Conservation (phyloP, 2,888 invertebrate genomes). For the Sialis lutaria region DNA sequence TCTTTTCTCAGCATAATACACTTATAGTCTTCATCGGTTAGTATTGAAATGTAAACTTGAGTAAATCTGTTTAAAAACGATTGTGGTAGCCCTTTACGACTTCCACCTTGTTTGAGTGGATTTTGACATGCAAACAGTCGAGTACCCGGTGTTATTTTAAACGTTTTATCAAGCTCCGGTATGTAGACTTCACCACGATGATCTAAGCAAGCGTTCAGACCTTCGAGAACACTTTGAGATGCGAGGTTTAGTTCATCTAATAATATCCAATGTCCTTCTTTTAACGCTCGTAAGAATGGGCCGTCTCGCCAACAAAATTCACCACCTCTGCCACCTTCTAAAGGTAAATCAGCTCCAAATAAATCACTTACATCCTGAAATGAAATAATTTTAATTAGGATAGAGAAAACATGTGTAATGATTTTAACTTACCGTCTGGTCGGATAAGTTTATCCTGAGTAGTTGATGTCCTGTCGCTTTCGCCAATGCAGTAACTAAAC, state of each 20-base stretch:
- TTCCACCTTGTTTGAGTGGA: slow-evolving; percentile 89
- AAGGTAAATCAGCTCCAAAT: slow-evolving; percentile 94
- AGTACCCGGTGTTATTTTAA: slow-evolving; percentile 54
- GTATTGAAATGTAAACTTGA: slow-evolving; percentile 56
- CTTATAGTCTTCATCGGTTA: slow-evolving; percentile 44
- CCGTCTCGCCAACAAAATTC: slow-evolving; percentile 95
- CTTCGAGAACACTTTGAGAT: slow-evolving; percentile 95
- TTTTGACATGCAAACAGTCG: slow-evolving; percentile 96
- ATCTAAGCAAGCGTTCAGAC: slow-evolving; percentile 95
- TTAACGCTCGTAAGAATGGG: slow-evolving; percentile 81
- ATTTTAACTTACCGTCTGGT: slow-evolving; percentile 67
- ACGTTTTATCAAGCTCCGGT: slow-evolving; percentile 81
- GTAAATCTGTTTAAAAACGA: slow-evolving; percentile 97
- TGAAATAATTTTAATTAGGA: background rate
- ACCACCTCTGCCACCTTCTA: slow-evolving; percentile 70
- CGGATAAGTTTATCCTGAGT: slow-evolving; percentile 90
- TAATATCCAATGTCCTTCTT: slow-evolving; percentile 88
- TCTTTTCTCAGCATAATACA: slow-evolving; percentile 51
- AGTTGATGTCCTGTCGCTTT: slow-evolving; percentile 67
- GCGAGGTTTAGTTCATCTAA: slow-evolving; percentile 97
- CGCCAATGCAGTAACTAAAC: slow-evolving; percentile 79
- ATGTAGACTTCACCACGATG: slow-evolving; percentile 92
- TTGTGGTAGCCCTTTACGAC: slow-evolving; percentile 84
- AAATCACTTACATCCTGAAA: slow-evolving; percentile 82
- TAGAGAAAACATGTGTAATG: slow-evolving; percentile 5